These are phyloP conservation scores for Parazoanthus atlanticus DNA, from an alignment of 92 coral and sea anemone species.

Conservation along the genomic window DNA sequence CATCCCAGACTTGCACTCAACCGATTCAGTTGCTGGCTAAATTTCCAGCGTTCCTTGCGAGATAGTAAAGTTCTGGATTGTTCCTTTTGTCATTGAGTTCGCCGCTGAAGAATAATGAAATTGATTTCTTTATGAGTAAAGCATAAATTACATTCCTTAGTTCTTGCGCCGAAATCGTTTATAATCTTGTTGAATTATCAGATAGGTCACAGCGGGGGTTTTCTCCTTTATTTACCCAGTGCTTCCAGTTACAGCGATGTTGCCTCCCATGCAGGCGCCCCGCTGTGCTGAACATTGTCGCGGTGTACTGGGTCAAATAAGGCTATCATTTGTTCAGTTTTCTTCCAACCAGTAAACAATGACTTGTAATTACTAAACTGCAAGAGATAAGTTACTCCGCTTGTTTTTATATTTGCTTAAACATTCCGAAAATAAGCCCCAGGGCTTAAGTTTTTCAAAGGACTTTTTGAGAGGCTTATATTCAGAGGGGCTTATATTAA, in stretches of 20 bases:
- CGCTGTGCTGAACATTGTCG: not conserved
- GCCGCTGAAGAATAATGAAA: not conserved
- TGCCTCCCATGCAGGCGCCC: not conserved
- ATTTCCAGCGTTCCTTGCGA: not conserved
- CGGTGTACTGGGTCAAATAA: not conserved
- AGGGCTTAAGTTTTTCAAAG: too few species aligned
- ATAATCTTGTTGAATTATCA: not conserved
- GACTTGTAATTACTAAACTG: not conserved
- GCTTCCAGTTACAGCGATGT: not conserved
- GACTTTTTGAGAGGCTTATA: too few species aligned
- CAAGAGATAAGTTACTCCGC: not conserved
- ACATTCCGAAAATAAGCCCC: not conserved
- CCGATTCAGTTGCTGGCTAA: not conserved
- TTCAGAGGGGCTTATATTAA: too few species aligned
- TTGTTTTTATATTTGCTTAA: conserved; percentile 6
- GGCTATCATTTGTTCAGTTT: not conserved
- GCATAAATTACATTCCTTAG: not conserved
- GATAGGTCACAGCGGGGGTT: not conserved
- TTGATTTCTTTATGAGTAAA: not conserved
- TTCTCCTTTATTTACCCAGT: not conserved
- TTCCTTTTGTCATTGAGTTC: not conserved
- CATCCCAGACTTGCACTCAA: not conserved
- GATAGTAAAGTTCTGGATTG: not conserved
- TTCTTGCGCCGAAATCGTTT: not conserved
- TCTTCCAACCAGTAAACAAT: conserved; percentile 1